Base-by-base conservation (phyloP, 2,113 vertebrate genomes). In the Antechinus flavipes region DNA sequence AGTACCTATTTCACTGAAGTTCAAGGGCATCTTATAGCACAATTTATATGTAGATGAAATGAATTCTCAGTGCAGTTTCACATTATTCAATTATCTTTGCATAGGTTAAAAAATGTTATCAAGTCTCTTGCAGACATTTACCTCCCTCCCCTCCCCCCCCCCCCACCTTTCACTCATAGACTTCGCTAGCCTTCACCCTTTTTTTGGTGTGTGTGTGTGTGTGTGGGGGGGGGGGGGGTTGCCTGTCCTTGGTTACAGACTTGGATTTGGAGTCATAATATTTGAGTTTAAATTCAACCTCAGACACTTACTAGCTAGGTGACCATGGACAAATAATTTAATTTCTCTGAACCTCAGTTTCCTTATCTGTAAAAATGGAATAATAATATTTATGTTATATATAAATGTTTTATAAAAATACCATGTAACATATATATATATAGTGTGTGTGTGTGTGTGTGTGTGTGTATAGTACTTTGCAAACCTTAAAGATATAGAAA, bases 51-150 rank as follows among this genome's bases (percentile, higher is more conserved):
- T 84, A 84, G 68, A 84, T 84, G 42, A 84, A 84, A 7, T 84
- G 68, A 84, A 84, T 84, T 84, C 68, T 84, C 68, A 84, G n/a
- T 84, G n/a, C 35, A 42, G 68, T 84, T 84, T 84, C 19, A 84
- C 68, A 84, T 84, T 23, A 23, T 42, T 84, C n/a, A 84, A 84
- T 84, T 84, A 84, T 23, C 68, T 84, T 84, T 84, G n/a, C 68
- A 84, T n/a, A 84, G 68, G 68, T 84, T 84, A 84, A 84, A 76
- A 76, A 84, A 84, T 42, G 68, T 84, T 84, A 84, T 84, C 68
- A 42, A 84, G 35, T 84, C 68, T 84, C n/a, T 84, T 84, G 16
- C 19, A 84, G 68, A 84, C 68, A 84, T 42, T 84, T 84, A 84
- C 61, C 14, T 68, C 11, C 35, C n/a, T 1, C 42, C 3, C 35